Conservation (phyloP, 2,888 invertebrate genomes). For the Hoplodrina ambigua region DNA sequence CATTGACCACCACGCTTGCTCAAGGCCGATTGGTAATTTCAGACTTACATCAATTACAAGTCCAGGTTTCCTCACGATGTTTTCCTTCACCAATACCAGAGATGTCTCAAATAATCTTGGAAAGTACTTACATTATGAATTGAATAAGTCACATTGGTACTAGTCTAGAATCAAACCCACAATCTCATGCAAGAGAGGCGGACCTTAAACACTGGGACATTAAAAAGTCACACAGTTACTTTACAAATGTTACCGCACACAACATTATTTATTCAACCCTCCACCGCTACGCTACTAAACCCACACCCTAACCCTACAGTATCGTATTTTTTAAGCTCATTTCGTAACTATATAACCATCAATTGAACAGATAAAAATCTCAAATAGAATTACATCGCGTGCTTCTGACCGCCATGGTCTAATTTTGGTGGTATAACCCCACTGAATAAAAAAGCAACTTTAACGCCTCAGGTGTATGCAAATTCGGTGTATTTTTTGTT, state of each 20-base stretch:
- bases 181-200: too few relatives aligned
- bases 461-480: conserved; percentile 51
- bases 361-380: conserved; percentile 88
- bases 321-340: conserved; percentile 80
- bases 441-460: conserved; percentile 59
- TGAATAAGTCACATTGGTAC: background rate
- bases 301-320: conserved; percentile 69
- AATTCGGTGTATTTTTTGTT: conserved; percentile 44
- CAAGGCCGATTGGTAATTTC: too few relatives aligned
- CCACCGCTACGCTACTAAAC: conserved; percentile 45
- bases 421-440: conserved; percentile 75
- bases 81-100: too few relatives aligned
- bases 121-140: background rate
- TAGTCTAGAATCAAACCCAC: too few relatives aligned
- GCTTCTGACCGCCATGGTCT: conserved; percentile 78
- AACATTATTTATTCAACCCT: conserved; percentile 28
- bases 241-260: background rate
- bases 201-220: background rate
- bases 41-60: too few relatives aligned
- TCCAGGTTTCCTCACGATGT: too few relatives aligned
- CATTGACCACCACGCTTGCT: too few relatives aligned
- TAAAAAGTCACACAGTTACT: background rate
- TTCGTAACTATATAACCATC: conserved; percentile 86
- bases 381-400: conserved; percentile 83
- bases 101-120: too few relatives aligned